Percentiles rank a stretch among this genome's conserved stretches.
These are phyloP conservation scores for Rhodeus uyekii DNA, from an alignment of 2,797 vertebrate genomes.

Conservation along the genomic window DNA sequence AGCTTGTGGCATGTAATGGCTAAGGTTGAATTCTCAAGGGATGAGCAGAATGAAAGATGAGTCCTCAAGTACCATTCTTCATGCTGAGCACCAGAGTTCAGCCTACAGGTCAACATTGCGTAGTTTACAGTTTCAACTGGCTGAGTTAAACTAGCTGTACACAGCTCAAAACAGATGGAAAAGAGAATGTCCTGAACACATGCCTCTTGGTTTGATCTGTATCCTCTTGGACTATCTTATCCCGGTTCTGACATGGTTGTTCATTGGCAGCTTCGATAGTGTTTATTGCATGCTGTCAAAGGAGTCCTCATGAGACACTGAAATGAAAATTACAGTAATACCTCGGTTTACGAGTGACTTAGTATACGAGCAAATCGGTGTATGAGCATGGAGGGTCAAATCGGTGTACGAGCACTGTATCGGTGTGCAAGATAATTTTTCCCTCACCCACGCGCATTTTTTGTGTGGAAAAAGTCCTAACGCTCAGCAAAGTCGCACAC, in stretches of 20 bases:
- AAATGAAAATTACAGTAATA: too few relatives aligned
- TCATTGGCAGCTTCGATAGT: background rate
- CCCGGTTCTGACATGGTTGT: background rate
- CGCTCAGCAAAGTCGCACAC: too few relatives aligned
- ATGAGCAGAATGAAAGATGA: constrained; percentile 53
- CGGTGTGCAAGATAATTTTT: too few relatives aligned
- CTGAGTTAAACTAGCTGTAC: background rate
- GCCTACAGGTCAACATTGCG: background rate
- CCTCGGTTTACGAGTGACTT: too few relatives aligned
- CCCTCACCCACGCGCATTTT: too few relatives aligned
- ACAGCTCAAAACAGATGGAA: background rate
- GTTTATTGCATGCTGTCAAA: background rate
- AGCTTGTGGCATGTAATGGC: constrained; percentile 64
- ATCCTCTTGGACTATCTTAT: background rate
- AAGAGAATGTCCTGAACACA: background rate
- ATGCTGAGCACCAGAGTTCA: constrained; percentile 26
- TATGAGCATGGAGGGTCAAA: too few relatives aligned
- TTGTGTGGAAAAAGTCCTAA: too few relatives aligned
- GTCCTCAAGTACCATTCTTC: constrained; percentile 65
- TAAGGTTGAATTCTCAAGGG: constrained; percentile 66
- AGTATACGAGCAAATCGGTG: too few relatives aligned
- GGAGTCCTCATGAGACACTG: background rate
- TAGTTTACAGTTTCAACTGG: background rate
- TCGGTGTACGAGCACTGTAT: too few relatives aligned
- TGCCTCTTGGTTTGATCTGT: background rate